These are phyloP conservation scores for Raja brachyura DNA, from an alignment of 2,113 vertebrate species.

Conservation along the genomic window DNA sequence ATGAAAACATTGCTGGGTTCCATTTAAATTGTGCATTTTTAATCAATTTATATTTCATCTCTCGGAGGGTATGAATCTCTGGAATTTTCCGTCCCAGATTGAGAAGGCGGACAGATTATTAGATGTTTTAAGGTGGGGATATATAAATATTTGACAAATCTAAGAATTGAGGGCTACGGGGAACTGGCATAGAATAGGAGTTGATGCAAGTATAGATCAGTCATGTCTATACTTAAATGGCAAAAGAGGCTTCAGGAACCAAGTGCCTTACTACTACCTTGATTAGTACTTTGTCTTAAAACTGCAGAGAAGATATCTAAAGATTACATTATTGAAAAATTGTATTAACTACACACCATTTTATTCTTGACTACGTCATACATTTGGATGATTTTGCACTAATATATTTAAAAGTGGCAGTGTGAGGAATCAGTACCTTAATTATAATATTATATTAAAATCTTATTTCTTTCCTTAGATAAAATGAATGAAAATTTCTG, in stretches of 20 bases:
- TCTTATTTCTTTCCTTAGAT: neutral
- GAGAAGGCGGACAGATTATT: too few relatives aligned
- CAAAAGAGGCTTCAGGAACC: too few relatives aligned
- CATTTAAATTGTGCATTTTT: neutral
- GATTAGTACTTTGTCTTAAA: neutral
- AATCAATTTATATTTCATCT: neutral
- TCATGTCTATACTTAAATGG: too few relatives aligned
- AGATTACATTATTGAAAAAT: neutral
- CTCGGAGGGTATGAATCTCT: too few relatives aligned
- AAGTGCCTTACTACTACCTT: neutral
- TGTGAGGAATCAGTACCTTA: neutral
- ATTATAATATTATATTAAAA: neutral
- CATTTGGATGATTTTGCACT: too few relatives aligned
- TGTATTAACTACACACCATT: neutral
- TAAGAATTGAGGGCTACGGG: too few relatives aligned
- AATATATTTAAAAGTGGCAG: neutral
- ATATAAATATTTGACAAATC: too few relatives aligned
- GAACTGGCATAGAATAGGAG: too few relatives aligned
- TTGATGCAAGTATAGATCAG: too few relatives aligned
- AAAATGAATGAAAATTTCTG: neutral
- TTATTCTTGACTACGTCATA: neutral
- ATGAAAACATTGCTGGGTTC: neutral
- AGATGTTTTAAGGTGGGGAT: too few relatives aligned
- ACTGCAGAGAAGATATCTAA: neutral
- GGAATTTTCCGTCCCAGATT: too few relatives aligned